Evolutionary conservation across 1,140 invertebrate species (phyloP), one percentile per base, ranked within the genome.

Genomic region (Neodiprion virginianus): DNA sequence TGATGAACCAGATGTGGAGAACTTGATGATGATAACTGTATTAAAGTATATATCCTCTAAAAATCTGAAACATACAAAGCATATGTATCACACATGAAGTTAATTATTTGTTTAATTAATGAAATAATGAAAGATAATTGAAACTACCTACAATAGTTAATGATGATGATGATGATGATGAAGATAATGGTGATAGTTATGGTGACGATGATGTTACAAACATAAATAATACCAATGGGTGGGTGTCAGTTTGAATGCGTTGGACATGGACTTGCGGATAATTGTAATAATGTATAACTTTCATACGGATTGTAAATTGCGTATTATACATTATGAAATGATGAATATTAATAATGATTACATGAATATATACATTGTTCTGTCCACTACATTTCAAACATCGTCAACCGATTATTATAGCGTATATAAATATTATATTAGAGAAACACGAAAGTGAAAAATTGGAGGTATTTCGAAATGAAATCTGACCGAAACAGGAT

Each of bases 221-320:
- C 40, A 8, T 67, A 47, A 70, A 72, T 49, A 73, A 48, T 69
- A 69, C 75, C 75, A 53, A 75, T 77, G 80, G 77, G 81, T 79
- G 82, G 82, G 82, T 83, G 82, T 83, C 80, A 82, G 83, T 86
- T 85, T 81, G 80, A 84, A 82, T 84, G 83, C 79, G 81, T 81
- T 84, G 82, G 78, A 84, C 21, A 69, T 28, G 11, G n/a, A 69
- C 47, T n/a, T 69, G 79, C 85, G 85, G 81, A 80, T 83, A 80
- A 84, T 83, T 85, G 80, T 84, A 81, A 85, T 86, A 85, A 85
- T 84, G 83, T 86, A 86, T 82, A 78, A 84, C 82, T 84, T 84
- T 86, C 3, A 61, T 8, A 61, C 53, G n/a, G 28, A 86, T 85
- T 86, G 83, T 86, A 86, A 82, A 86, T 86, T 40, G 28, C 85